Evolutionary conservation across 2,888 invertebrate genomes (phyloP).

Genomic region (Formica aserva): DNA sequence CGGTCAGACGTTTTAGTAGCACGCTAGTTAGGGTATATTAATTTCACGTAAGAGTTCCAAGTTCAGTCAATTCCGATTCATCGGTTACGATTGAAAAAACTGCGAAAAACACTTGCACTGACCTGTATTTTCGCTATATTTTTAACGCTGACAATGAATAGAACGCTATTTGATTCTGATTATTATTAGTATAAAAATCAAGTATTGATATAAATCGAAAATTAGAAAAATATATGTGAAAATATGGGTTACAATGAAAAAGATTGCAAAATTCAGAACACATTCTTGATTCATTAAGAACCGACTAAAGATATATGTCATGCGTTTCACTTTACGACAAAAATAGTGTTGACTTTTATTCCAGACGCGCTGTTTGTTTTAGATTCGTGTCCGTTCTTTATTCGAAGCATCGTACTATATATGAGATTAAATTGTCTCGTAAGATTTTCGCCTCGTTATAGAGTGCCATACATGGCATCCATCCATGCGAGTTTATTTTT

Average conservation of each 20-base stretch:
- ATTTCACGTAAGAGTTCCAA: slow-evolving; percentile 47
- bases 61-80: neutral
- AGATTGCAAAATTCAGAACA: neutral
- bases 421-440: slow-evolving; percentile 32
- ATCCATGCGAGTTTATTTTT: slow-evolving; percentile 57
- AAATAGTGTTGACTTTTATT: neutral
- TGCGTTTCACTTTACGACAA: neutral
- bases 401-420: neutral
- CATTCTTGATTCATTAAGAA: neutral
- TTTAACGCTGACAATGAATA: neutral
- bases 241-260: neutral
- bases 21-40: slow-evolving; percentile 59
- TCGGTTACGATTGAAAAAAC: neutral
- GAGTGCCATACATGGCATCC: slow-evolving; percentile 7
- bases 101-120: neutral
- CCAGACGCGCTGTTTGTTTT: neutral
- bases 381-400: neutral
- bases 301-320: neutral
- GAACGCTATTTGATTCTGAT: neutral
- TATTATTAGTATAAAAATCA: neutral
- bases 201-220: neutral
- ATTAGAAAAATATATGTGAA: neutral
- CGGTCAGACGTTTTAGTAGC: slow-evolving; percentile 68
- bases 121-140: neutral
- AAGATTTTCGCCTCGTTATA: slow-evolving; percentile 41